Percentiles rank a stretch among this genome's conserved stretches.
phyloP scores from a whole-genome alignment of 1,140 invertebrate species.

The Mizuhopecten yessoensis region DNA sequence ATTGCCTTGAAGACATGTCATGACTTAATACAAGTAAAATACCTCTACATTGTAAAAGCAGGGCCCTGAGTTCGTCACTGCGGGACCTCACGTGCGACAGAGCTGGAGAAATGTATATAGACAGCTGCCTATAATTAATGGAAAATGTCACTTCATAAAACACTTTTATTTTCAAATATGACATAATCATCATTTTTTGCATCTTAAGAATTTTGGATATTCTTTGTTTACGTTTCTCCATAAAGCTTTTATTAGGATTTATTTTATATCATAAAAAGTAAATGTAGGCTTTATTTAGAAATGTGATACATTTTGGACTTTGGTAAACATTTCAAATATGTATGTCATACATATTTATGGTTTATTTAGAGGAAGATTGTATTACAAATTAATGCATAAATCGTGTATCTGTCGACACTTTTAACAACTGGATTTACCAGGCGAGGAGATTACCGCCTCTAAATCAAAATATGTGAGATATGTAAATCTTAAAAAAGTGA shows the following conservation, averaged over 20 bases:
- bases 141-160: not conserved
- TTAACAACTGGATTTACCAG: not conserved
- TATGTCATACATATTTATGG: not conserved
- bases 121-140: conserved; percentile 1
- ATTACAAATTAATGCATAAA: not conserved
- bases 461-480: too few relatives aligned
- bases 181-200: not conserved
- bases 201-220: not conserved
- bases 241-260: not conserved
- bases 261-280: not conserved
- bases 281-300: not conserved
- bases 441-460: too few relatives aligned
- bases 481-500: too few relatives aligned
- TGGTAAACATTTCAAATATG: not conserved
- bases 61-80: not conserved
- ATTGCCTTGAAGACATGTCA: not conserved
- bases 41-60: not conserved
- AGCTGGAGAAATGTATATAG: not conserved
- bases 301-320: not conserved
- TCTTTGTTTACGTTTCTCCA: not conserved
- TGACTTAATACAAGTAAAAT: not conserved
- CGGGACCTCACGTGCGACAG: not conserved
- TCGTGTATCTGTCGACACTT: not conserved
- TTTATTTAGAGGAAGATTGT: not conserved
- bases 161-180: not conserved